phyloP scores from a whole-genome alignment of 2,888 invertebrate genomes.

The Megaustenia siamemsis region DNA sequence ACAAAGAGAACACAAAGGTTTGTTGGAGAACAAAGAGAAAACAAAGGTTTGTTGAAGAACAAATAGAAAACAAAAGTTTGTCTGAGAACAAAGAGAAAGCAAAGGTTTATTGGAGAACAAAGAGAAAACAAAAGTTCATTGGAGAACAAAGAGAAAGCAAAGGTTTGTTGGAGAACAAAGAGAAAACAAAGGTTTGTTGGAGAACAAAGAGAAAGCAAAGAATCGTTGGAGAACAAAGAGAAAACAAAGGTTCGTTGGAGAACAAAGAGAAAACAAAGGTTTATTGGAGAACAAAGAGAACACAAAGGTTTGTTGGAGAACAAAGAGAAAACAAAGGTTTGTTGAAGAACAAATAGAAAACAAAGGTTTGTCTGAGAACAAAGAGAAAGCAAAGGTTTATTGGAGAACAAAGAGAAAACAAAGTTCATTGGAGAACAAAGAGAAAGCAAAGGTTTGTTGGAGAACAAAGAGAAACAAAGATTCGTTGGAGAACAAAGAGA shows the following conservation, averaged over 20 bases:
- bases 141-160: not conserved
- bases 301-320: not conserved
- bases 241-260: not conserved
- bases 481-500: not conserved
- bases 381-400: not conserved
- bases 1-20: not conserved
- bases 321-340: not conserved
- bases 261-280: not conserved
- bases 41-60: not conserved
- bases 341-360: not conserved
- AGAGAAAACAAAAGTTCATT: not conserved
- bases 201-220: not conserved
- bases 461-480: not conserved
- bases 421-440: not conserved
- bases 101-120: not conserved
- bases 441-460: not conserved
- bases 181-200: not conserved
- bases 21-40: not conserved
- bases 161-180: not conserved
- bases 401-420: constrained; percentile 10
- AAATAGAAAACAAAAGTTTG: not conserved
- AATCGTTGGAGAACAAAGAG: not conserved
- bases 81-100: not conserved
- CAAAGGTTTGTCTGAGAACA: not conserved
- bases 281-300: not conserved